phyloP scores from a whole-genome alignment of 2,113 vertebrate genomes.

The Charina bottae region DNA sequence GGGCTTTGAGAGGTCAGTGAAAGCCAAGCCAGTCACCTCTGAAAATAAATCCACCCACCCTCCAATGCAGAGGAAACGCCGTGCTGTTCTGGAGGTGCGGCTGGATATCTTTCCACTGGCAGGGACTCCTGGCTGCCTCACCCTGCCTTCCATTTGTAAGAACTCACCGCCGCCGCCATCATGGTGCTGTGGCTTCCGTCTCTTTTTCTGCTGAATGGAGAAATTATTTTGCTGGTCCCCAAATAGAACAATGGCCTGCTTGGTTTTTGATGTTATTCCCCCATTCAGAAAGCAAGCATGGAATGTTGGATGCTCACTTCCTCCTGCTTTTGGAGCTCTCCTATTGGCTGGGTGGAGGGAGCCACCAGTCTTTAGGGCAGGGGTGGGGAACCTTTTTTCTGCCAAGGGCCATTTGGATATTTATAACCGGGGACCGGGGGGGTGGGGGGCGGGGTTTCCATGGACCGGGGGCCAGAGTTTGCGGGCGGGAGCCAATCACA shows the following conservation, averaged over 20 bases:
- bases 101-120: neutral
- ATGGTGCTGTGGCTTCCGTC: neutral
- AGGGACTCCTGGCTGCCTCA: neutral
- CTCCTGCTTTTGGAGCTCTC: neutral
- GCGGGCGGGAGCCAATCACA: no score
- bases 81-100: neutral
- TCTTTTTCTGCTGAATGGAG: neutral
- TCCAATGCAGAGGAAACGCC: neutral
- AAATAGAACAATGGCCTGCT: neutral
- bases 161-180: neutral
- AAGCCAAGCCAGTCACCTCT: neutral
- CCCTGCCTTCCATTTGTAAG: neutral
- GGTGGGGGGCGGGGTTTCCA: no score
- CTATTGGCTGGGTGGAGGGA: neutral
- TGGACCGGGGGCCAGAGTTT: no score
- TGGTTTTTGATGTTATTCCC: neutral
- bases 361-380: neutral
- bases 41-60: neutral
- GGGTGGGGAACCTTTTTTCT: no score
- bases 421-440: no score
- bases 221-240: neutral
- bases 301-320: neutral
- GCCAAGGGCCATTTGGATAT: no score
- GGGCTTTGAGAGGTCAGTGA: neutral
- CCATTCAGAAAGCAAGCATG: neutral